phyloP scores from a whole-genome alignment of 1,140 invertebrate genomes.

The Tetragonula clypearis region DNA sequence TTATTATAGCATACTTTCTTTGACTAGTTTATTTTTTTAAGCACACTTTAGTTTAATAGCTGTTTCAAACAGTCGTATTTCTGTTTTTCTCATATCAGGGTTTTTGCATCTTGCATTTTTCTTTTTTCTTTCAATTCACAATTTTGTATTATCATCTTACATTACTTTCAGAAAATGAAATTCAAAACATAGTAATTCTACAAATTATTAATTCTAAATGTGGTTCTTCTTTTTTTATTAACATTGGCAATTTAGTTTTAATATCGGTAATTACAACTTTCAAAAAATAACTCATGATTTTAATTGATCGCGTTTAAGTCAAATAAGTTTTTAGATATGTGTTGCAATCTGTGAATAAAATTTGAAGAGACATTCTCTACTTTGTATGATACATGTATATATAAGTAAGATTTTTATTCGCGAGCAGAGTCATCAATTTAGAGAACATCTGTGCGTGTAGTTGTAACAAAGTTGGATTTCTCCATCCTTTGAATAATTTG shows the following conservation, averaged over 20 bases:
- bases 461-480: not conserved
- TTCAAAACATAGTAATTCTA: not conserved
- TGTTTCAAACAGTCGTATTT: not conserved
- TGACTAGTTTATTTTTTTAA: not conserved
- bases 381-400: not conserved
- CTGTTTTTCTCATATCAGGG: not conserved
- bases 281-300: not conserved
- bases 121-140: too few species aligned
- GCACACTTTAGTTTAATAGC: not conserved
- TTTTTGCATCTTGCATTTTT: not conserved
- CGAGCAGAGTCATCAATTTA: not conserved
- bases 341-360: not conserved
- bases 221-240: too few species aligned
- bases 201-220: not conserved
- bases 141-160: not conserved
- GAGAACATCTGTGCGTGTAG: not conserved
- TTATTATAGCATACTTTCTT: not conserved
- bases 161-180: not conserved
- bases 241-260: not conserved
- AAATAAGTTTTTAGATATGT: too few species aligned
- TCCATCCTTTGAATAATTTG: conserved; percentile 11
- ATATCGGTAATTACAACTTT: not conserved
- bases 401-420: not conserved
- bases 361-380: not conserved
- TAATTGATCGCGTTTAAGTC: not conserved